Evolutionary conservation across 2,797 vertebrate species (phyloP), one percentile per base, ranked within the genome.

Genomic region (Amazonetta brasiliensis): DNA sequence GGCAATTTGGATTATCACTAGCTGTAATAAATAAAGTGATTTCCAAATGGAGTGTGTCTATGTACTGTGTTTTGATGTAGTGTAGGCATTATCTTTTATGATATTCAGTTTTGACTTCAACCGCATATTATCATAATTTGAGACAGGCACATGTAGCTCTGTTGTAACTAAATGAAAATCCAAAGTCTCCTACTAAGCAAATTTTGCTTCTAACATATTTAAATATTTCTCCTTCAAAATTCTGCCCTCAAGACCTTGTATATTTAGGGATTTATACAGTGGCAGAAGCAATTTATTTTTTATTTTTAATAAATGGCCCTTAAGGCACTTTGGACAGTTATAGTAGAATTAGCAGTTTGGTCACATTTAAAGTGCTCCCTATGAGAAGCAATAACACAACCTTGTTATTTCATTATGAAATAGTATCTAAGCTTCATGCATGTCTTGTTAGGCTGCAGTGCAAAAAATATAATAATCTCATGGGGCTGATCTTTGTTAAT

Each of bases 331-430:
- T 89, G 84, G 90, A 85, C 92, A 79, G 84, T 92, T 94, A 87
- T 12, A 94, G 84, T 43, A 90, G 91, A 96, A 96, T 97, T 97
- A 95, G 77, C 63, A 97, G 72, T 95, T 97, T 94, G 74, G 79
- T 94, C 96, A 96, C 92, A 97, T 96, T 92, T 92, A 37, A 84
- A 94, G 79, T 52, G 71, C 22, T 97, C 79, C 74, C 84, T 96
- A 52, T 87, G 79, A 96, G 96, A 50, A 90, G 86, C 84, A 95
- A 60, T 95, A 96, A 90, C 58, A 88, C 66, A 94, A 81, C 79
- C 92, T 97, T 97, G 95, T 95, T 96, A 94, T 95, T 96, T 96
- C 90, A 85, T 95, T 96, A 95, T 87, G 89, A 94, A 97, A 93
- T 74, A 72, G 22, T 43, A 95, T 96, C 89, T 95, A 66, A 93